Conservation (phyloP, 2,888 invertebrate species). For the Adelphocoris suturalis region DNA sequence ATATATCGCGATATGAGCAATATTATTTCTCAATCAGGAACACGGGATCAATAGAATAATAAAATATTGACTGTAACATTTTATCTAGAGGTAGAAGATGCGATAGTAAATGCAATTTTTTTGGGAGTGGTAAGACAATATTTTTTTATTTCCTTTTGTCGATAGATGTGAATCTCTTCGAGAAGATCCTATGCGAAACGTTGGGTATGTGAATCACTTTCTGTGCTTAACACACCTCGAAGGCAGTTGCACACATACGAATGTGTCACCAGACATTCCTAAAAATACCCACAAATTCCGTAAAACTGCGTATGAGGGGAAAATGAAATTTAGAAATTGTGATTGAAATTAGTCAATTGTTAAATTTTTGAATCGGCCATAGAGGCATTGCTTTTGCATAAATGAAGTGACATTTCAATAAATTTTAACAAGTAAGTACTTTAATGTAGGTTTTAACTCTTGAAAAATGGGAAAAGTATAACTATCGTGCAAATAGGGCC, state of each 20-base stretch:
- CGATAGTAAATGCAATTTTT: neutral
- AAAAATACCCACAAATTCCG: neutral
- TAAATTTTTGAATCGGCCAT: too few relatives aligned
- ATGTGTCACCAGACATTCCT: neutral
- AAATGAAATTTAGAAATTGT: neutral
- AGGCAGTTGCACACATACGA: conserved; percentile 6
- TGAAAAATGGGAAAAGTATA: too few relatives aligned
- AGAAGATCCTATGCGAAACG: conserved; percentile 66
- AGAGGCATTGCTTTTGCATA: too few relatives aligned
- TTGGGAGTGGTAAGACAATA: conserved; percentile 57
- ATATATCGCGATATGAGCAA: neutral
- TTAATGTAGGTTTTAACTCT: too few relatives aligned
- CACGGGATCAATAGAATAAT: conserved; percentile 2
- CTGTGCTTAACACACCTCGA: conserved; percentile 58
- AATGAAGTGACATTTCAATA: too few relatives aligned
- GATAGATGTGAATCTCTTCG: conserved; percentile 67
- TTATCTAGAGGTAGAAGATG: conserved; percentile 2
- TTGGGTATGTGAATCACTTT: conserved; percentile 59
- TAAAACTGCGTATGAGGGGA: neutral
- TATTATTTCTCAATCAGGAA: neutral
- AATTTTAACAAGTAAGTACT: too few relatives aligned
- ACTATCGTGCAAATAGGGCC: too few relatives aligned
- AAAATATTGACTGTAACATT: neutral
- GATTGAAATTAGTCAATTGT: too few relatives aligned
- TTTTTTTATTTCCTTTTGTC: conserved; percentile 63